Conservation (phyloP, 2,797 vertebrate species). For the Lagocephalus sceleratus region DNA sequence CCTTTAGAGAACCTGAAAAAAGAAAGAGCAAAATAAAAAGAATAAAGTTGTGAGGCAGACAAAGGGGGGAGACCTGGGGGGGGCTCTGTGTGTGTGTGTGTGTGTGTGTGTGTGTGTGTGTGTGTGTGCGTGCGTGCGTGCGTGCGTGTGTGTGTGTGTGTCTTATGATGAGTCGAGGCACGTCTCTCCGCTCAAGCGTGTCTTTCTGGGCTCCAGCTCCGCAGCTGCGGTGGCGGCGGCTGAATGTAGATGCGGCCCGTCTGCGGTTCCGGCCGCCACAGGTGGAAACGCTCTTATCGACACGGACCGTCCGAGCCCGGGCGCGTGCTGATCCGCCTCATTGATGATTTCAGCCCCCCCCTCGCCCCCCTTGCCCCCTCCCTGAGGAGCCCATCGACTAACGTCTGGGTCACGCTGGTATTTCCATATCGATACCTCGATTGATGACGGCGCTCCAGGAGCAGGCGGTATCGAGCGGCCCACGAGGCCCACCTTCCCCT, state of each 20-base stretch:
- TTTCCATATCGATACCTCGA: slow-evolving; percentile 81
- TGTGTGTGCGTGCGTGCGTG: no score
- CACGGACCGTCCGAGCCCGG: slow-evolving; percentile 67
- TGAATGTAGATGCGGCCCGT: slow-evolving; percentile 74
- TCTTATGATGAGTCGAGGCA: slow-evolving; percentile 79
- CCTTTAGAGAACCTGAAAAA: slow-evolving; percentile 18
- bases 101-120: no score
- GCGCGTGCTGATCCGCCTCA: slow-evolving; percentile 70
- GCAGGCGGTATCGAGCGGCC: slow-evolving; percentile 72
- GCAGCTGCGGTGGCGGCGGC: slow-evolving; percentile 69
- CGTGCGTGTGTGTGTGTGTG: no score
- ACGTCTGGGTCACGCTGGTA: slow-evolving; percentile 77
- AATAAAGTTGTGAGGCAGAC: slow-evolving; percentile 50
- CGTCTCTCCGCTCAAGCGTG: slow-evolving; percentile 76
- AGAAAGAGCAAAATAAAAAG: slow-evolving; percentile 5
- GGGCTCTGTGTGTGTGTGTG: no score
- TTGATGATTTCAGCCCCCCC: slow-evolving; percentile 71
- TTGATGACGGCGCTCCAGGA: slow-evolving; percentile 77
- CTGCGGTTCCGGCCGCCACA: slow-evolving; percentile 59
- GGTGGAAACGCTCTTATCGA: slow-evolving; percentile 76
- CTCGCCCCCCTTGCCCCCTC: slow-evolving; percentile 49
- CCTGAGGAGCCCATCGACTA: slow-evolving; percentile 75
- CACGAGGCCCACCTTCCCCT: no score
- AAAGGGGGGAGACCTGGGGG: no score
- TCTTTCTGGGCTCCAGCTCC: slow-evolving; percentile 66